These are phyloP conservation scores for Cataglyphis hispanica DNA, from an alignment of 1,140 invertebrate species.

Conservation along the genomic window DNA sequence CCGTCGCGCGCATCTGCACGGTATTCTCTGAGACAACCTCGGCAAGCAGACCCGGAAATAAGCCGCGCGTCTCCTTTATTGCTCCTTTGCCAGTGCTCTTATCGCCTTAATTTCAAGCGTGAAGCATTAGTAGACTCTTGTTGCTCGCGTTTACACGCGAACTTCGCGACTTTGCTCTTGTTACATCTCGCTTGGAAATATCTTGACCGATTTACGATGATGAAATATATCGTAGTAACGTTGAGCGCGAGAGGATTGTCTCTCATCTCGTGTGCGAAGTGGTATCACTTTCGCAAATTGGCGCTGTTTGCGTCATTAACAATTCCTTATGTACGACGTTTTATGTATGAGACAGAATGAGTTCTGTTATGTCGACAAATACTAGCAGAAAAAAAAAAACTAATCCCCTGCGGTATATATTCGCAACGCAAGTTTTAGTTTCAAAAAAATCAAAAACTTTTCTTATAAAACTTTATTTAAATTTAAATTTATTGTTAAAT, in stretches of 20 bases:
- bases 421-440: neutral
- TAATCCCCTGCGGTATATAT: no score
- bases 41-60: conserved; percentile 30
- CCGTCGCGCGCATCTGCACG: conserved; percentile 36
- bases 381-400: no score
- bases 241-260: neutral
- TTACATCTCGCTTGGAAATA: neutral
- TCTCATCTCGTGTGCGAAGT: neutral
- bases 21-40: conserved; percentile 30
- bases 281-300: neutral
- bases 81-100: conserved; percentile 36
- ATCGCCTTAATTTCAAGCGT: conserved; percentile 61
- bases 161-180: conserved; percentile 27
- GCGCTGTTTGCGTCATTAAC: neutral
- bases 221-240: neutral
- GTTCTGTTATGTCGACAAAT: no score
- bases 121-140: conserved; percentile 15
- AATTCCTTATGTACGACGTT: neutral
- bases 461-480: neutral
- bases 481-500: neutral
- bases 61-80: conserved; percentile 66
- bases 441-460: neutral
- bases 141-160: conserved; percentile 49
- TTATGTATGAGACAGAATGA: neutral
- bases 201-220: conserved; percentile 46